A percentile compares a stretch with the other conserved stretches of the same genome.
phyloP scores from a whole-genome alignment of 2,888 invertebrate genomes.

The Parnassius glacialis region DNA sequence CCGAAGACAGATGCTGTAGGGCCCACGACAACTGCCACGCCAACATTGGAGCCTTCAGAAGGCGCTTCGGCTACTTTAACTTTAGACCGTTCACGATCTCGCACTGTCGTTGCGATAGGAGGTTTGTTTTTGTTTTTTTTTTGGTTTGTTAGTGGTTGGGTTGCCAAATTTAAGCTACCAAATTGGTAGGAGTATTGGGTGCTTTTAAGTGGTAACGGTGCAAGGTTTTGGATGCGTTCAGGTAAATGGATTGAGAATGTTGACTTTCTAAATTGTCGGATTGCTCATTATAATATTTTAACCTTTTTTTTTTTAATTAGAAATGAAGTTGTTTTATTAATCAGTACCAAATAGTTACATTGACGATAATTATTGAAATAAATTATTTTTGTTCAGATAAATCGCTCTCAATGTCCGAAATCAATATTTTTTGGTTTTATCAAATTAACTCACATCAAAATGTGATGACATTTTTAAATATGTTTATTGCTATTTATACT shows the following conservation, averaged over 20 bases:
- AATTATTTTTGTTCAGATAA: no score
- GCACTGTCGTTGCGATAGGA: slow-evolving; percentile 89
- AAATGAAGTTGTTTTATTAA: no score
- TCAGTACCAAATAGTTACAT: no score
- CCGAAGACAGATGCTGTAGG: slow-evolving; percentile 87
- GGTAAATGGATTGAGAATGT: neutral
- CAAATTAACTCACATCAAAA: no score
- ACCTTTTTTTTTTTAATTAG: no score
- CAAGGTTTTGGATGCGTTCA: slow-evolving; percentile 2
- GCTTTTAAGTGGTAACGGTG: slow-evolving; percentile 6
- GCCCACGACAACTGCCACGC: slow-evolving; percentile 86
- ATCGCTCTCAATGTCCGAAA: no score
- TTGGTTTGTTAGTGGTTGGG: slow-evolving; percentile 15
- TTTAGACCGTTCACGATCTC: slow-evolving; percentile 86
- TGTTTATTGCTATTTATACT: no score
- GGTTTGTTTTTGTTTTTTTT: slow-evolving; percentile 76
- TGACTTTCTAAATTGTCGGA: no score
- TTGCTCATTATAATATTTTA: no score
- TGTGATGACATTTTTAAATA: no score
- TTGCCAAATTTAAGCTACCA: neutral
- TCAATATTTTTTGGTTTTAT: no score
- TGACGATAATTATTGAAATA: no score
- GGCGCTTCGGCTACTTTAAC: slow-evolving; percentile 84
- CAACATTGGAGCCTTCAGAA: slow-evolving; percentile 82
- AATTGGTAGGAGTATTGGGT: slow-evolving; percentile 18